Conservation (phyloP, 2,797 vertebrate species). For the Crypturellus tataupa region DNA sequence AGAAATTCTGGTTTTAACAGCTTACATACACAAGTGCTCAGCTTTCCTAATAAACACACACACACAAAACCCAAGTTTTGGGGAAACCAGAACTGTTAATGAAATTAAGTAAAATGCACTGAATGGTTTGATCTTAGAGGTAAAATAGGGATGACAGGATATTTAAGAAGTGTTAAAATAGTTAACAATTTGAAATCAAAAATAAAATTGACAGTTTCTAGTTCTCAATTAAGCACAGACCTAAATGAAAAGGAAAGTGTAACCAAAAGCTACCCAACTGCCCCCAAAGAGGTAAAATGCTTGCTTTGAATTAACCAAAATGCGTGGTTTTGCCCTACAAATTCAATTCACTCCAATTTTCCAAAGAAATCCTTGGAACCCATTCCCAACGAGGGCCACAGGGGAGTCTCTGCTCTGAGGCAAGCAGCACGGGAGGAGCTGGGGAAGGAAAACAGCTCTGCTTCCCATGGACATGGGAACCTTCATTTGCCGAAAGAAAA, state of each 20-base stretch:
- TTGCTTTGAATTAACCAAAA: not conserved
- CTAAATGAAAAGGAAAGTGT: conserved; percentile 18
- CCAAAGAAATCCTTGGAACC: not conserved
- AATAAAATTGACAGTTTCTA: not conserved
- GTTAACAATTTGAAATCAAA: not conserved
- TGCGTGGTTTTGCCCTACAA: not conserved
- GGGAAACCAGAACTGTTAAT: not conserved
- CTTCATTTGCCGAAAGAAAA: not conserved
- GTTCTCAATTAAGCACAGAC: not conserved
- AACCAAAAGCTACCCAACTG: not conserved
- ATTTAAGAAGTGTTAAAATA: not conserved
- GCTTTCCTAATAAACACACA: not conserved
- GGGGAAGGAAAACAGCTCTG: not conserved
- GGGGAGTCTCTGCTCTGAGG: not conserved
- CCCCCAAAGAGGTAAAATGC: not conserved
- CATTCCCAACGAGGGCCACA: rapidly evolving
- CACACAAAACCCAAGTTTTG: not conserved
- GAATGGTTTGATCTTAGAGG: not conserved
- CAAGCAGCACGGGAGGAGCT: not conserved
- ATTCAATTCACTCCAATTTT: not conserved
- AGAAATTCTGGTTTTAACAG: conserved; percentile 1
- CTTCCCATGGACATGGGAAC: not conserved
- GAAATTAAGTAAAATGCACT: not conserved
- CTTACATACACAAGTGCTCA: not conserved
- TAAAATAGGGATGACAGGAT: not conserved